Base-by-base conservation (phyloP, 2,888 invertebrate genomes). In the Automeris io region DNA sequence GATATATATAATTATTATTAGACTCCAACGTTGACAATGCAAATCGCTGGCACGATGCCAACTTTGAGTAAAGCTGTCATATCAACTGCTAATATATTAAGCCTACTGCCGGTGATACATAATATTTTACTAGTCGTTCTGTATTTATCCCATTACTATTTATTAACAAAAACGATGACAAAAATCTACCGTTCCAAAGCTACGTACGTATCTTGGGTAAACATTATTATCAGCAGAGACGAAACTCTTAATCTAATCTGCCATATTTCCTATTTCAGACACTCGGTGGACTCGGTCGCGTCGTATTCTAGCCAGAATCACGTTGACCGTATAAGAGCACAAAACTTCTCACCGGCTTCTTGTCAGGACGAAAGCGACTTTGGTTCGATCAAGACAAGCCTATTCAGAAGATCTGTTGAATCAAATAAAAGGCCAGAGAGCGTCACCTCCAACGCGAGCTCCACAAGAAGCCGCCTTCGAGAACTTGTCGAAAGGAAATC, bases 241-340 rank as follows among this genome's bases (percentile, higher is more conserved):
- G 50, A 59, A 56, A 55, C 70, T 57, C 62, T 56, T 74, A 73
- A 79, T 76, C 77, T 80, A 73, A 80, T 78, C 76, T 70, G 39
- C 43, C 45, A 46, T 68, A 56, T 78, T 76, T 70, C 75, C 43
- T 50, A 54, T 87, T 87, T 51, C 85, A 87, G 87, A 66, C 87
- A 87, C 79, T 87, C 87, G 72, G 87, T 87, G 78, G 87, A 87
- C 82, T 87, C 87, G 83, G 88, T 86, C 80, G 83, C 87, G 81
- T 87, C 87, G 83, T 85, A 86, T 82, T 87, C 87, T 83, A 87
- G 87, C 67, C 87, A 87, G 83, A 85, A 86, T 82, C 87, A 87
- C 87, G 87, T 87, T 70, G 87, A 87, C 85, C 86, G 86, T 67
- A 87, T 86, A 73, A 81, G 87, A 71, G 82, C 85, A 70, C 85